A percentile compares a stretch with the other conserved stretches of the same genome.
Conservation (phyloP, 2,888 invertebrate genomes). For the Caradrina kadenii region DNA sequence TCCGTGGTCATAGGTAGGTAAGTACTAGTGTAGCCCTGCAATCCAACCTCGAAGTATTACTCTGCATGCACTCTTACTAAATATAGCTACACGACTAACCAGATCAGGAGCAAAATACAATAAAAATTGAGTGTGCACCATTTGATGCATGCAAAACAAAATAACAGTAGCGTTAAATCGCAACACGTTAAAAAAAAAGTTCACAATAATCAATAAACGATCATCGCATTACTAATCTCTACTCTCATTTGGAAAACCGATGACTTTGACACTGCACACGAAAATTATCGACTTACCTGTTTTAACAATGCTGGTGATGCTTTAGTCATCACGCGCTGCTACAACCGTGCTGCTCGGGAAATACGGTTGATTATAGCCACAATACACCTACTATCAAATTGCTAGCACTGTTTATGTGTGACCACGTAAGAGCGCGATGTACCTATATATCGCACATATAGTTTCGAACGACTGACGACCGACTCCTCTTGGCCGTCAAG, state of each 20-base stretch:
- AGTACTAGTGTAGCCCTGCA: too few relatives aligned
- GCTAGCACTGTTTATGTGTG: constrained; percentile 20
- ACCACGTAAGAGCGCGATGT: constrained; percentile 42
- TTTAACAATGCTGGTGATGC: constrained; percentile 80
- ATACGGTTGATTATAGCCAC: constrained; percentile 32
- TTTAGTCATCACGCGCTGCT: constrained; percentile 67
- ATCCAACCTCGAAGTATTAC: not conserved
- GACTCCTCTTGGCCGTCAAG: constrained; percentile 65
- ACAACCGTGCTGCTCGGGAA: constrained; percentile 15
- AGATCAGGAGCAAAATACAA: not conserved
- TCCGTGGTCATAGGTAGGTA: too few relatives aligned
- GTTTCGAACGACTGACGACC: constrained; percentile 60
- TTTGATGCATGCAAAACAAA: not conserved
- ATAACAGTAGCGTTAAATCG: constrained; percentile 4
- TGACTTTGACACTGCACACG: constrained; percentile 1
- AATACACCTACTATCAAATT: constrained; percentile 40
- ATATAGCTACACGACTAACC: too few relatives aligned
- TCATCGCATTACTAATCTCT: not conserved
- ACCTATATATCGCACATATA: constrained; percentile 38
- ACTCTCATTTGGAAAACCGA: constrained; percentile 24
- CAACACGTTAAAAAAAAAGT: not conserved
- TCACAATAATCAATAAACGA: not conserved
- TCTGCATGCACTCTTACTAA: not conserved
- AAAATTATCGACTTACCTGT: constrained; percentile 73
- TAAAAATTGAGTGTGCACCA: not conserved